Evolutionary conservation across 2,888 invertebrate species (phyloP).

Genomic region (Drosophila stalkeri): DNA sequence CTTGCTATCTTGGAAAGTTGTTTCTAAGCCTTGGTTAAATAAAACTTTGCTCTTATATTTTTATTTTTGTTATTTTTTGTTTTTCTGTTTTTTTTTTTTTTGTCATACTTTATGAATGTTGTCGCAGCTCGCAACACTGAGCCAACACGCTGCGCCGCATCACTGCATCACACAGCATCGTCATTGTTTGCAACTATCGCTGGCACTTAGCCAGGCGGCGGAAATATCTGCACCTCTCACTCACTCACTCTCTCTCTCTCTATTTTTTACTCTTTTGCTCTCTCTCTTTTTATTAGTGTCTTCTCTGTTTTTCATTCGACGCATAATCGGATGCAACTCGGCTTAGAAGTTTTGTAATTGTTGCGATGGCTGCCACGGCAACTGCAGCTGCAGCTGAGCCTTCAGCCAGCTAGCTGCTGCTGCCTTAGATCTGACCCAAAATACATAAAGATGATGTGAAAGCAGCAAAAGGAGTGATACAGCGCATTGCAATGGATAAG

Average conservation of each 20-base stretch:
- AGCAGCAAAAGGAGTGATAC: background rate
- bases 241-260: background rate
- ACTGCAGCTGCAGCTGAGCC: slow-evolving; percentile 17
- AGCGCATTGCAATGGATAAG: slow-evolving; percentile 18
- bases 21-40: slow-evolving; percentile 56
- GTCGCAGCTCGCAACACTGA: slow-evolving; percentile 16
- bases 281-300: background rate
- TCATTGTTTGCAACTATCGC: slow-evolving; percentile 53
- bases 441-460: background rate
- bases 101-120: slow-evolving; percentile 67
- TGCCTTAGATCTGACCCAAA: slow-evolving; percentile 50
- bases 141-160: background rate
- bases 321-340: slow-evolving; percentile 62
- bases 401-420: slow-evolving; percentile 10
- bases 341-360: slow-evolving; percentile 77
- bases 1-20: slow-evolving; percentile 17
- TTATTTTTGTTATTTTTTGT: no score
- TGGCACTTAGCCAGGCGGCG: slow-evolving; percentile 8
- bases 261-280: background rate
- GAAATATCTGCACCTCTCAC: background rate
- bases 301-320: slow-evolving; percentile 33
- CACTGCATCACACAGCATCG: background rate
- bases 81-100: slow-evolving; percentile 52
- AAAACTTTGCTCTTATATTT: slow-evolving; percentile 64
- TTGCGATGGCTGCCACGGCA: slow-evolving; percentile 65